Evolutionary conservation across 2,797 vertebrate genomes (phyloP), one percentile per base, ranked within the genome.

Genomic region (Helostoma temminkii): DNA sequence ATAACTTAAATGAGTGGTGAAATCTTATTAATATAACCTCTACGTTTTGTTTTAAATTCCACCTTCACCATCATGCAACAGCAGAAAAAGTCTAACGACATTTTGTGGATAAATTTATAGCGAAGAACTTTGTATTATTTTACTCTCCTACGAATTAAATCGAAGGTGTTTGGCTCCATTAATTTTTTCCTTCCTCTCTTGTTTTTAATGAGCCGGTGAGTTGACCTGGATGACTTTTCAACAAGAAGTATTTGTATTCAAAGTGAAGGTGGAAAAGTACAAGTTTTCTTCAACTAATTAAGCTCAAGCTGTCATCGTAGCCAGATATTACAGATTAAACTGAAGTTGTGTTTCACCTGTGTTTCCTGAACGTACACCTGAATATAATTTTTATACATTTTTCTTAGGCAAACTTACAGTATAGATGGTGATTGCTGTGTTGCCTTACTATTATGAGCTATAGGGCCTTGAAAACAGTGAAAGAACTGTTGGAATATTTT

Each of bases 181-280:
- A 74, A 71, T 85, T 85, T 72, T 68, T 71, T 68, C 52, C 67
- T 74, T 74, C 66, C 64, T 63, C 5, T 25, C 67, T 64, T 5
- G 39, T 63, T 90, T 89, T 88, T 89, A 90, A 90, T 88, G 89
- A 92, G 91, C 76, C 62, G 5, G 36, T 43, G 71, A 76, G 73
- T 69, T 39, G 73, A 89, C 84, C 88, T 73, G n/a, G 9, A 61
- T 80, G 84, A 86, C 86, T 87, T 82, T 66, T 86, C 74, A 74
- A 78, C 68, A 70, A 79, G 80, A 80, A 50, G 46, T 77, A 83
- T 89, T 84, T 84, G 75, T 80, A 89, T 90, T 84, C 78, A 0
- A 19, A 59, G 58, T 1, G 34, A 69, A 62, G 66, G 56, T 3
- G 55, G 64, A 80, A 77, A 77, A 81, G 69, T 61, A 50, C 66